Base-by-base conservation (phyloP, 1,140 invertebrate genomes). In the Zaprionus taronus region DNA sequence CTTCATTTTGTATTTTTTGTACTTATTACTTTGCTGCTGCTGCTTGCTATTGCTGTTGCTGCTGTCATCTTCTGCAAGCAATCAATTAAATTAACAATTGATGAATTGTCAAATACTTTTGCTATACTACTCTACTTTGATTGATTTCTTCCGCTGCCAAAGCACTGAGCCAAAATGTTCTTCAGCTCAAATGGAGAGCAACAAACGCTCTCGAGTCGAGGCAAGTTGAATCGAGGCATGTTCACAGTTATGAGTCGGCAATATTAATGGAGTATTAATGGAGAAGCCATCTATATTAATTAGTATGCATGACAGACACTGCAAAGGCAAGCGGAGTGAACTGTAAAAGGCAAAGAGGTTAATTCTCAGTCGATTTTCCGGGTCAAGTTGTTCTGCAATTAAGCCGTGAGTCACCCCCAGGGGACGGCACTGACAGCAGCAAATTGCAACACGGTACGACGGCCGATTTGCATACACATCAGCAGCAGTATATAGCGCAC, bases 51-150 rank as follows among this genome's bases (percentile, higher is more conserved):
- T 62, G 38, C 49, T 72, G 41, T 47, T 56, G 53, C 53, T 36
- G 57, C 15, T 77, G 49, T 53, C 55, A 51, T 14, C 60, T 72
- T 56, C 38, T 66, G 67, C 57, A 62, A 72, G 78, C 78, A 84
- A 89, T 87, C 84, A 87, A 87, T 87, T 87, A 84, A 81, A 41
- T 60, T 36, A 44, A 58, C 70, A 44, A 66, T 72, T 72, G 74
- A 66, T 67, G 41, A 53, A 47, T 64, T 84, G 83, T 74, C 80
- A 80, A 87, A 75, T 70, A 51, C 69, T 80, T 47, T 76, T 81
- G 74, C 57, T 79, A 63, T 81, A 67, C 55, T 70, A 69, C 81
- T 72, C 51, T 57, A 65, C 73, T 77, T 89, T 87, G 85, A 87
- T 87, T 87, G 84, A 87, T 89, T 84, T 81, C 72, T 74, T 20